These are phyloP conservation scores for Gambelia wislizenii DNA, from an alignment of 2,797 vertebrate genomes.

Conservation along the genomic window DNA sequence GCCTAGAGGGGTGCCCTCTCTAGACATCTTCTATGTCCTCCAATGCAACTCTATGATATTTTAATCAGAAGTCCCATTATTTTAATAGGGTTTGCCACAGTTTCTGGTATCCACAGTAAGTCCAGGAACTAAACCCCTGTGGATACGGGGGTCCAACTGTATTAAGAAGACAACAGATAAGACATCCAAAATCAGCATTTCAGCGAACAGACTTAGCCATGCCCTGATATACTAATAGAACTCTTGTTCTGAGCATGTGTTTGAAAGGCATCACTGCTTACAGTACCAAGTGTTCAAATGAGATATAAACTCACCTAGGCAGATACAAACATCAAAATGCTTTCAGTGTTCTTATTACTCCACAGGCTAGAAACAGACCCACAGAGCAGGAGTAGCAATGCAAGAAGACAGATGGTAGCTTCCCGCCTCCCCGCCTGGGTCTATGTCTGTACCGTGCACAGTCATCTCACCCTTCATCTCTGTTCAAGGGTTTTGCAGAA, in stretches of 20 bases:
- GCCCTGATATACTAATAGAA: neutral
- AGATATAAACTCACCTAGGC: neutral
- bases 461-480: too few relatives aligned
- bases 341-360: neutral
- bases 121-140: too few relatives aligned
- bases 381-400: neutral
- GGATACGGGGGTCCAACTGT: too few relatives aligned
- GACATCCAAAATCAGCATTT: neutral
- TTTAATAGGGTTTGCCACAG: too few relatives aligned
- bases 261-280: neutral
- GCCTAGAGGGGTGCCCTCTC: too few relatives aligned
- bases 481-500: neutral
- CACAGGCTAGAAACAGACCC: neutral
- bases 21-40: too few relatives aligned
- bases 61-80: too few relatives aligned
- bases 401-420: neutral
- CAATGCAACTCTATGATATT: too few relatives aligned
- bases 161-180: neutral
- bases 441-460: neutral
- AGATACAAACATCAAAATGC: neutral
- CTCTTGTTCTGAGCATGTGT: neutral
- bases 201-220: neutral
- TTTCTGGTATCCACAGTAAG: too few relatives aligned
- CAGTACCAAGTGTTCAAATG: neutral
- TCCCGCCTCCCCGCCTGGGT: too few relatives aligned